Evolutionary conservation across 2,113 vertebrate species (phyloP).

Genomic region (Rhinoderma darwinii): DNA sequence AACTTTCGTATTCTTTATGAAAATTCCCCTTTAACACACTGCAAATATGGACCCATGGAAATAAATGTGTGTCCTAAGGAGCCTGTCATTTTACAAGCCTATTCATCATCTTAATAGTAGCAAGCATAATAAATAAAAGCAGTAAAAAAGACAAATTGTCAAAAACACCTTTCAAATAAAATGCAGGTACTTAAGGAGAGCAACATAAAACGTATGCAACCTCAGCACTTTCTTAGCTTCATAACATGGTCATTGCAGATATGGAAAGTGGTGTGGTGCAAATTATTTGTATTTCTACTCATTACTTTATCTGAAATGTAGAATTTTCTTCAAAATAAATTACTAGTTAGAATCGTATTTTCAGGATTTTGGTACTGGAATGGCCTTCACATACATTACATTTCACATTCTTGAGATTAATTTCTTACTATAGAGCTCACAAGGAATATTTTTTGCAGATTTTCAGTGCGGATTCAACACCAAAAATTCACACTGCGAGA

Average conservation of each 20-base stretch:
- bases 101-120: neutral
- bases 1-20: neutral
- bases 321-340: neutral
- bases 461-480: too few relatives aligned
- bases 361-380: too few relatives aligned
- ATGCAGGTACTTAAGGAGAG: constrained; percentile 11
- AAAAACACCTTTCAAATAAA: constrained; percentile 32
- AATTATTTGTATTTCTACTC: neutral
- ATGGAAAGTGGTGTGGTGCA: neutral
- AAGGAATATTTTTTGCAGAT: too few relatives aligned
- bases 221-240: constrained; percentile 1
- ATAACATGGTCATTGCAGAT: constrained; percentile 37
- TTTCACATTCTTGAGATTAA: neutral
- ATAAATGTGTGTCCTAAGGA: neutral
- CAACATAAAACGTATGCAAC: constrained; percentile 29
- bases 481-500: too few relatives aligned
- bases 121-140: neutral
- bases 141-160: constrained; percentile 12
- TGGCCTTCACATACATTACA: neutral
- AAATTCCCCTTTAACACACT: neutral
- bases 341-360: neutral
- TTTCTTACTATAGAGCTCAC: neutral
- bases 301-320: neutral
- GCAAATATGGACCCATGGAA: neutral
- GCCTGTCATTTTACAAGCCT: neutral